Evolutionary conservation across 2,888 invertebrate genomes (phyloP).

Genomic region (Lasioglossum villosulum): DNA sequence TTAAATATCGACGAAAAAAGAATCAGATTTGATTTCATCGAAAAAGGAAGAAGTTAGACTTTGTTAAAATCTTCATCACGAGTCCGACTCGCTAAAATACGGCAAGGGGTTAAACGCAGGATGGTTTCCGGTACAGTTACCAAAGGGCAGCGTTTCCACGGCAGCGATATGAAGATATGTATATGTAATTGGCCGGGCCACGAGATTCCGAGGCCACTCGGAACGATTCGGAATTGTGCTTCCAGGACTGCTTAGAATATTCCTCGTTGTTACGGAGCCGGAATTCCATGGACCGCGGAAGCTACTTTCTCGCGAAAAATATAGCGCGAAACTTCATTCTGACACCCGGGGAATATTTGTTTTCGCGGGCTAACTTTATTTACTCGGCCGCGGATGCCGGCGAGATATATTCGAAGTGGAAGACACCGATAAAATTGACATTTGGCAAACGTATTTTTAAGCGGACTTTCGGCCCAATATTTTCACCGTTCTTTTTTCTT

Average conservation of each 20-base stretch:
- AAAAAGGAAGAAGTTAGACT: too few species aligned
- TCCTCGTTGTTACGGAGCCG: not conserved
- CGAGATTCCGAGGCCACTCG: not conserved
- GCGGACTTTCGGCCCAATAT: not conserved
- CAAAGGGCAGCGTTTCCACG: conserved; percentile 13
- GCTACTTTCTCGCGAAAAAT: not conserved
- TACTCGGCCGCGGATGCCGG: not conserved
- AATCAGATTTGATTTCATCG: too few species aligned
- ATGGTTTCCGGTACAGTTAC: conserved; percentile 1
- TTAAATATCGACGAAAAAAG: too few species aligned
- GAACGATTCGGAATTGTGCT: not conserved
- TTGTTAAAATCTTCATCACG: too few species aligned
- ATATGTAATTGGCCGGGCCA: conserved; percentile 35
- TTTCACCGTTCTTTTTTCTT: not conserved
- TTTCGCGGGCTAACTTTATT: not conserved
- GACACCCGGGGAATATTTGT: conserved; percentile 17
- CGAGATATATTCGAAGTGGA: not conserved
- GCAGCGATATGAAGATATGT: conserved; percentile 24
- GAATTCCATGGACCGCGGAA: conserved; percentile 7
- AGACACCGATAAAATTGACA: not conserved
- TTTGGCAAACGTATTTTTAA: not conserved
- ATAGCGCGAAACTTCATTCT: conserved; percentile 6
- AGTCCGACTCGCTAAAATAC: too few species aligned
- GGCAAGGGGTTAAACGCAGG: not conserved
- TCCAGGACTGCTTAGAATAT: not conserved